A percentile compares a stretch with the other conserved stretches of the same genome.
phyloP scores from a whole-genome alignment of 2,113 vertebrate species.

The Ciconia maguari region DNA sequence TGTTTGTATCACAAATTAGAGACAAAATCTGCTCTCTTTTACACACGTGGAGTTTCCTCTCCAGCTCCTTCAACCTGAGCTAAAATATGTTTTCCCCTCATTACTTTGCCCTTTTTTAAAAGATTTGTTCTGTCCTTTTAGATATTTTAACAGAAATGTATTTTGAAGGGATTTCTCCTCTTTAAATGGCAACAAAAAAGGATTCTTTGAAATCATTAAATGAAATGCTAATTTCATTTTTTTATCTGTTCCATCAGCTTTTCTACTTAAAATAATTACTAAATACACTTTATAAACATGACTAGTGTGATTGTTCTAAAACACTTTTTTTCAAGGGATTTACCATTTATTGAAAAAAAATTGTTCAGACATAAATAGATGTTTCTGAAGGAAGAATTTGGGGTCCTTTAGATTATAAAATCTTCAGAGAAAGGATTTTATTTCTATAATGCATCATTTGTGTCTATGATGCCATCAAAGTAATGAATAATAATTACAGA shows the following conservation, averaged over 20 bases:
- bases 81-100: neutral
- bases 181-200: neutral
- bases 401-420: neutral
- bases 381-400: neutral
- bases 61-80: neutral
- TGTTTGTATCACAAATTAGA: neutral
- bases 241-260: neutral
- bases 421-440: neutral
- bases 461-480: neutral
- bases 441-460: neutral
- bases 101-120: neutral
- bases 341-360: neutral
- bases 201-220: neutral
- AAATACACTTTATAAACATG: neutral
- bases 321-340: neutral
- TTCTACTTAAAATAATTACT: neutral
- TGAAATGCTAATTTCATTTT: neutral
- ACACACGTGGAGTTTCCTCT: neutral
- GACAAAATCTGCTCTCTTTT: neutral
- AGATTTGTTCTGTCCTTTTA: neutral
- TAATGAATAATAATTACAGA: constrained; percentile 4
- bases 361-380: neutral
- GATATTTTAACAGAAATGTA: neutral
- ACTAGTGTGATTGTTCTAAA: neutral
- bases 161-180: neutral